These are phyloP conservation scores for Fratercula arctica DNA, from an alignment of 2,797 vertebrate genomes.

Conservation along the genomic window DNA sequence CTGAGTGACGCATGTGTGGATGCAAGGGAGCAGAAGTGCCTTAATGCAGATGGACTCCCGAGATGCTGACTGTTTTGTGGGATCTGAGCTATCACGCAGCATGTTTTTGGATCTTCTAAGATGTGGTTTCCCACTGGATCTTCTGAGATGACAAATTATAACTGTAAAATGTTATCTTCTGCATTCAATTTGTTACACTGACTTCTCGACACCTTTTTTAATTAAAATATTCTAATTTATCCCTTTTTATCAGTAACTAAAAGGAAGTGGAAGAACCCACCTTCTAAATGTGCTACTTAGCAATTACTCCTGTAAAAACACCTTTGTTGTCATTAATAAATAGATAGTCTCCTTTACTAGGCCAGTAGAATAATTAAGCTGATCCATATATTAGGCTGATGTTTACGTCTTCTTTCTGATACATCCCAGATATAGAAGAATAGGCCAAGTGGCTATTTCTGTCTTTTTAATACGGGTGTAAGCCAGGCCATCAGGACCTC, in stretches of 20 bases:
- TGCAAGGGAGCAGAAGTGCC: background rate
- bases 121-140: background rate
- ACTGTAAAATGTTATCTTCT: background rate
- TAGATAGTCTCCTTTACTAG: background rate
- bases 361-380: background rate
- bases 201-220: background rate
- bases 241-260: conserved; percentile 3
- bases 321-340: background rate
- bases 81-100: background rate
- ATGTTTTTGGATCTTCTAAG: background rate
- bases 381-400: background rate
- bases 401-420: background rate
- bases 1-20: background rate
- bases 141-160: background rate
- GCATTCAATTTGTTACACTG: background rate
- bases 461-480: background rate
- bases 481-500: background rate
- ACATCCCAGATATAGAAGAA: background rate
- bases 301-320: background rate
- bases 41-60: background rate
- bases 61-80: background rate
- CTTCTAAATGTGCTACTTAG: background rate
- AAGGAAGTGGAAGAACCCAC: background rate
- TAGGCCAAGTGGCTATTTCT: background rate
- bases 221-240: background rate